phyloP scores from a whole-genome alignment of 2,888 invertebrate genomes.

The Eustalomyia histrio region DNA sequence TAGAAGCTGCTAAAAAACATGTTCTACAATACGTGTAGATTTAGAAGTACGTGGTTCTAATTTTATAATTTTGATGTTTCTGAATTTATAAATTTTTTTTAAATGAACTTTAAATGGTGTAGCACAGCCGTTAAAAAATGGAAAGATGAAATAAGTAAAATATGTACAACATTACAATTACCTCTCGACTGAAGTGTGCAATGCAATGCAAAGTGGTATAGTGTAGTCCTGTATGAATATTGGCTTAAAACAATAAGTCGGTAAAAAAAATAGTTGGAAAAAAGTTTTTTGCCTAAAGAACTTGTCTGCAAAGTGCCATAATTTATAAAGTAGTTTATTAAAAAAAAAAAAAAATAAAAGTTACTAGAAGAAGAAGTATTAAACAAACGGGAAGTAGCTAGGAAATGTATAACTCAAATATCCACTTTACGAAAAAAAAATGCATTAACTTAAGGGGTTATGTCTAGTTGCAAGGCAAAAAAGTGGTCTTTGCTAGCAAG shows the following conservation, averaged over 20 bases:
- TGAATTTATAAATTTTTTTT: no score
- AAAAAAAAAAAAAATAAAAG: slow-evolving; percentile 14
- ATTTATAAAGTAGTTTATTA: slow-evolving; percentile 53
- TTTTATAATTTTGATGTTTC: no score
- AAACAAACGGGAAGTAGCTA: slow-evolving; percentile 51
- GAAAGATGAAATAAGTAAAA: slow-evolving; percentile 45
- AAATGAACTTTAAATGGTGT: neutral
- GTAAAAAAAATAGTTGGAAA: slow-evolving; percentile 21
- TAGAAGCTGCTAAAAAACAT: no score
- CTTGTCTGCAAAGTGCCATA: slow-evolving; percentile 59
- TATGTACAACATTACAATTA: slow-evolving; percentile 13
- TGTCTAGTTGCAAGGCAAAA: no score
- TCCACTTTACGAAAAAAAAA: slow-evolving; percentile 1
- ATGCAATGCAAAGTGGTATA: slow-evolving; percentile 15
- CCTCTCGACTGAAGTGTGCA: neutral
- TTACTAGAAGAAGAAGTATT: slow-evolving; percentile 29
- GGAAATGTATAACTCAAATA: slow-evolving; percentile 52
- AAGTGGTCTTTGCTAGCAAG: no score
- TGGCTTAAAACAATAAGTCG: slow-evolving; percentile 60
- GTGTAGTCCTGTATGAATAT: slow-evolving; percentile 20
- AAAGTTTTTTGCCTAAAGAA: slow-evolving; percentile 45
- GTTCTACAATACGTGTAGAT: no score
- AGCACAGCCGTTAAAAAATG: slow-evolving; percentile 42
- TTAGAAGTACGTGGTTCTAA: no score
- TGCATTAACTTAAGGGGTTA: slow-evolving; percentile 16